Base-by-base conservation (phyloP, 2,797 vertebrate genomes). In the Melanotaenia maccullochi region DNA sequence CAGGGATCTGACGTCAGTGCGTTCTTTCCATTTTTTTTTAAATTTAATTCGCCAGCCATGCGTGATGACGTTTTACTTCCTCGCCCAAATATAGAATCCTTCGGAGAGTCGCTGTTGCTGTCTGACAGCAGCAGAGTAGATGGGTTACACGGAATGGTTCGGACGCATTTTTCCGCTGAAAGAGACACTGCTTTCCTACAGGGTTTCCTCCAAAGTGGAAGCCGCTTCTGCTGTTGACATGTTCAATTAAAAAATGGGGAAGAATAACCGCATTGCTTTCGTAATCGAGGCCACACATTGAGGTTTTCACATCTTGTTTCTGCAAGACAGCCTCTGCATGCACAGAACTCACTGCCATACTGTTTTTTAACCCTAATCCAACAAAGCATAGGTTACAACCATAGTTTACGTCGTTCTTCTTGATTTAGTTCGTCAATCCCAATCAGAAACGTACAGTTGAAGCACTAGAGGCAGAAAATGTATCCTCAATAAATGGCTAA, bases 11-110 rank as follows among this genome's bases (percentile, higher is more conserved):
- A 93, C 93, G 93, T 94, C 92, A 90, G 73, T 87, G 83, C 90
- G 92, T 92, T 87, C 78, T 90, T 93, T 92, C 84, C 87, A 70
- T 87, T 89, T 88, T 91, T 12, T 49, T n/a, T 13, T 47, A 16
- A 5, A 16, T 13, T 20, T 9, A 44, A 61, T 55, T 69, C 52
- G 68, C 75, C 85, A 87, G 58, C 81, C 30, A n/a, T 83, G 75
- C 88, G 92, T 79, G 79, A 40, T 93, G 88, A 92, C 94, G 93
- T 92, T 0, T 1, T 0, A 49, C 75, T 92, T 95, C 94, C 94
- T 70, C 92, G 91, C 63, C 92, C 94, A 92, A 85, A 93, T 92
- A 86, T 89, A 85, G 92, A 78, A 61, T 0, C 44, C 13, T 9
- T 13, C 42, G 13, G 40, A n/a, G 52, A 9, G 6, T 58, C n/a